phyloP scores from a whole-genome alignment of 2,888 invertebrate species.

The Trypoxylon attenuatum region DNA sequence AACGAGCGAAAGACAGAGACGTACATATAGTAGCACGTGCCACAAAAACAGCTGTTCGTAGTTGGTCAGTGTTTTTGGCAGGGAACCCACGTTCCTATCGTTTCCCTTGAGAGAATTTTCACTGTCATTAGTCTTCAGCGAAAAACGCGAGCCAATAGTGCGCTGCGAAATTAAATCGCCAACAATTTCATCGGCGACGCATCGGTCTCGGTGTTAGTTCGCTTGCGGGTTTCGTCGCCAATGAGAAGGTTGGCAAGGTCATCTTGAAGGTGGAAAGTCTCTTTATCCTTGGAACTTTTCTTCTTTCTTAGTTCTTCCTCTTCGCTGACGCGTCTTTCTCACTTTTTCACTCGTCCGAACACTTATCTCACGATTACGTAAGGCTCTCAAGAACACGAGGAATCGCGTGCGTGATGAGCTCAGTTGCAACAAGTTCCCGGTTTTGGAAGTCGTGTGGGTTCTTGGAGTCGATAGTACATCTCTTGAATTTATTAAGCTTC shows the following conservation, averaged over 20 bases:
- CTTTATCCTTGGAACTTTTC: no score
- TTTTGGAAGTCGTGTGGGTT: no score
- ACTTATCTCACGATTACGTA: constrained; percentile 29
- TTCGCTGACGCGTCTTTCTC: background rate
- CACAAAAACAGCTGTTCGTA: background rate
- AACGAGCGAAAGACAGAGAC: constrained; percentile 4
- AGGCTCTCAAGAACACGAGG: no score
- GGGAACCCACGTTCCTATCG: constrained; percentile 7
- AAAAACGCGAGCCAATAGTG: background rate
- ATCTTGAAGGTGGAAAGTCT: constrained; percentile 23
- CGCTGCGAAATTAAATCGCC: constrained; percentile 19
- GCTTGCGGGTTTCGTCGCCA: constrained; percentile 7
- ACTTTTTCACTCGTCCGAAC: no score
- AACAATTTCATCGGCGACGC: constrained; percentile 21
- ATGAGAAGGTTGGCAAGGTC: constrained; percentile 42
- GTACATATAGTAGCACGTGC: background rate
- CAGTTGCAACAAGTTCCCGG: no score
- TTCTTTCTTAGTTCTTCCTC: no score
- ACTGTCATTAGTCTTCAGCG: background rate
- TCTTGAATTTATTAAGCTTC: no score
- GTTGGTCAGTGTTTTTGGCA: constrained; percentile 7
- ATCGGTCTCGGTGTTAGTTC: constrained; percentile 9
- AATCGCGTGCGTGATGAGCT: no score
- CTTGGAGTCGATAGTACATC: no score
- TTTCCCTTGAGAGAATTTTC: background rate